phyloP scores from a whole-genome alignment of 2,113 vertebrate genomes.

The Atractosteus spatula region DNA sequence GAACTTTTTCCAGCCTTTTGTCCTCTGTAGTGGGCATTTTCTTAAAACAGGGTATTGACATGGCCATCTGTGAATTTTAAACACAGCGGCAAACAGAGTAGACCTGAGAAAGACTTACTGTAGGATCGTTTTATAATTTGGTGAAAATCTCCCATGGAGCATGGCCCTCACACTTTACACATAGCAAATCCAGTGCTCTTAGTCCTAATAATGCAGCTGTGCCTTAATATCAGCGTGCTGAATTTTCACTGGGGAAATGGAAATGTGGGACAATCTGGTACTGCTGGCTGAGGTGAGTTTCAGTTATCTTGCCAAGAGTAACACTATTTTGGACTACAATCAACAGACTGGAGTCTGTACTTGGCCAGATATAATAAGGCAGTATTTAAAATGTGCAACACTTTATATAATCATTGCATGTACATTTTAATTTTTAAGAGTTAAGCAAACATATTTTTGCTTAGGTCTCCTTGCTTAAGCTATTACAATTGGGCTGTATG shows the following conservation, averaged over 20 bases:
- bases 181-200: conserved; percentile 9
- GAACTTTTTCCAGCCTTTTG: no score
- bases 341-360: conserved; percentile 27
- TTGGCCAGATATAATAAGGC: conserved; percentile 31
- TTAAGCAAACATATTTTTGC: conserved; percentile 46
- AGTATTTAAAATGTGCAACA: conserved; percentile 14
- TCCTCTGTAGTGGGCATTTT: no score
- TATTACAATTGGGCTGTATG: conserved; percentile 42
- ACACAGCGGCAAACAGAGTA: not conserved
- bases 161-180: conserved; percentile 7
- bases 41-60: no score
- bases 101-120: not conserved
- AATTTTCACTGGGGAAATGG: conserved; percentile 10
- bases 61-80: no score
- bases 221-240: not conserved
- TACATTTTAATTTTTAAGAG: conserved; percentile 31
- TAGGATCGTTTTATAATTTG: not conserved
- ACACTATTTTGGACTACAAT: conserved; percentile 28
- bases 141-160: conserved; percentile 4
- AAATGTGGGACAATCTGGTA: conserved; percentile 23
- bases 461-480: conserved; percentile 42
- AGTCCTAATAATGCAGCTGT: not conserved
- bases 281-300: conserved; percentile 24
- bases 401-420: conserved; percentile 37
- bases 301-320: conserved; percentile 33